Evolutionary conservation across 2,888 invertebrate genomes (phyloP).

Genomic region (Tiphia femorata): DNA sequence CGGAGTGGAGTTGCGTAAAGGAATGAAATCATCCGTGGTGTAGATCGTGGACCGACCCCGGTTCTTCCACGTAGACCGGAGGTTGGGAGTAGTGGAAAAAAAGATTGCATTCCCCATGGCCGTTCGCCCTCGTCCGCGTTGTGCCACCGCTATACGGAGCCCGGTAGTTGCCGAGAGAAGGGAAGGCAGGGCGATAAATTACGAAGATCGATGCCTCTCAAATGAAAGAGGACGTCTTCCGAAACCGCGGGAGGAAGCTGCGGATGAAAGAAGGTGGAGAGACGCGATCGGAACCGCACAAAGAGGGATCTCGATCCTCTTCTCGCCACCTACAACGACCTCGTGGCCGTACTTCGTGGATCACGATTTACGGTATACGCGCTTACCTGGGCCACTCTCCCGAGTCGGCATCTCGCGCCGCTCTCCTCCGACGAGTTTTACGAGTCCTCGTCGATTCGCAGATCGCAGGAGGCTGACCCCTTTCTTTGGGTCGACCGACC

Average conservation of each 20-base stretch:
- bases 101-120: slow-evolving; percentile 9
- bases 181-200: no score
- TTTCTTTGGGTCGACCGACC: slow-evolving; percentile 34
- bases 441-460: slow-evolving; percentile 49
- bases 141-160: slow-evolving; percentile 24
- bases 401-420: slow-evolving; percentile 22
- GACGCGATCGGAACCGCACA: slow-evolving; percentile 19
- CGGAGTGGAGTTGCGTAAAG: slow-evolving; percentile 6
- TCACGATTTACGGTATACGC: slow-evolving; percentile 36
- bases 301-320: slow-evolving; percentile 45
- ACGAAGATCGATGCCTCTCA: slow-evolving; percentile 50
- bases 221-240: slow-evolving; percentile 41
- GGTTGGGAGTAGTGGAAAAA: no score
- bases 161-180: no score
- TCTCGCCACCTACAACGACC: slow-evolving; percentile 41
- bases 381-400: slow-evolving; percentile 23
- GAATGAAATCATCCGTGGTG: slow-evolving; percentile 25
- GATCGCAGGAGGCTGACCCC: slow-evolving; percentile 43
- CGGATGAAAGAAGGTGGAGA: slow-evolving; percentile 10
- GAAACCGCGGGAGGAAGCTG: slow-evolving; percentile 24
- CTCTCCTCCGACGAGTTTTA: slow-evolving; percentile 42
- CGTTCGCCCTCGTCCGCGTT: not conserved
- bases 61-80: no score
- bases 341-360: slow-evolving; percentile 10
- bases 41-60: slow-evolving; percentile 22